phyloP scores from a whole-genome alignment of 2,797 vertebrate species.

The Otus scops region DNA sequence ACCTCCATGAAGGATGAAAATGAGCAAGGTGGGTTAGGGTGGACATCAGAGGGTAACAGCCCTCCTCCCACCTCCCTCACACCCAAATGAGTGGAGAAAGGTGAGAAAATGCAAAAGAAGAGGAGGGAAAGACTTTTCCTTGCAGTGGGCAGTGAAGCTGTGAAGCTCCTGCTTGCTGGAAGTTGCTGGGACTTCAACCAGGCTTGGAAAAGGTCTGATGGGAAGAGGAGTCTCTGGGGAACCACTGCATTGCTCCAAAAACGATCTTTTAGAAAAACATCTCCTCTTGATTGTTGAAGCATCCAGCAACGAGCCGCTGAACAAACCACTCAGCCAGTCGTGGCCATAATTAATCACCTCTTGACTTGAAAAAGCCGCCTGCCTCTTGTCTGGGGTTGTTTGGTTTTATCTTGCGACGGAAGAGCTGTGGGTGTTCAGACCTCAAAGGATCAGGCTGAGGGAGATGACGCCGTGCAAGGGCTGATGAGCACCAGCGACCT shows the following conservation, averaged over 20 bases:
- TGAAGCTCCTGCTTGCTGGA: neutral
- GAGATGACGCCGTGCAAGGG: accelerated
- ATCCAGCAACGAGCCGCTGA: accelerated
- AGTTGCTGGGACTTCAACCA: neutral
- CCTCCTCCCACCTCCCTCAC: accelerated
- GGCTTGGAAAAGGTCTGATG: neutral
- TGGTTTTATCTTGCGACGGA: neutral
- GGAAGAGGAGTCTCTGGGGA: neutral
- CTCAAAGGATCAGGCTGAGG: neutral
- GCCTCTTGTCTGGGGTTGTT: neutral
- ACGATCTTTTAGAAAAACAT: neutral
- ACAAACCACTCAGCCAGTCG: accelerated
- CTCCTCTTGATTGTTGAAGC: neutral
- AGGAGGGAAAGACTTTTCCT: neutral
- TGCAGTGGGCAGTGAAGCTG: neutral
- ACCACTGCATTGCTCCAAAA: neutral
- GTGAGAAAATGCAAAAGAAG: neutral
- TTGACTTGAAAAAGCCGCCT: neutral
- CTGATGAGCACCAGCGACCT: neutral
- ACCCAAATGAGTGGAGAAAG: accelerated
- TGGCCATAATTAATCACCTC: neutral
- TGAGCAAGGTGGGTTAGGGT: too few species aligned
- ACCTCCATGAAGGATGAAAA: neutral
- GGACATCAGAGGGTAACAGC: neutral
- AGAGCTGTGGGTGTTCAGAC: neutral